Conservation (phyloP, 1,140 invertebrate genomes). For the Penaeus indicus region DNA sequence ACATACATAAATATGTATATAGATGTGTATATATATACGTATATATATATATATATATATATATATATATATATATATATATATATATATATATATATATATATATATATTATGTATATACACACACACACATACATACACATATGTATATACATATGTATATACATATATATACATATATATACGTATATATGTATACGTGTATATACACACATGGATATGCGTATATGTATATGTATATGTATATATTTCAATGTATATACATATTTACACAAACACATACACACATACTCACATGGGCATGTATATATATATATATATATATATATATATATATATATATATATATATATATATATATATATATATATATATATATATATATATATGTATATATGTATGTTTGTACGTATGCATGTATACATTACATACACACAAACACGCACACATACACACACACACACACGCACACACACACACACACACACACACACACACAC, state of each 20-base stretch:
- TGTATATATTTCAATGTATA: not conserved
- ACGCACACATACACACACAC: too few species aligned
- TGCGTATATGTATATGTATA: slow-evolving; percentile 19
- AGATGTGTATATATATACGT: too few species aligned
- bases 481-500: not conserved
- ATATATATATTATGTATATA: too few species aligned
- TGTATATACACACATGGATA: not conserved
- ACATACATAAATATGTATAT: too few species aligned
- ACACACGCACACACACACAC: too few species aligned
- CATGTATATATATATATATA: slow-evolving; percentile 23
- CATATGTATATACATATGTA: too few species aligned
- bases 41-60: too few species aligned
- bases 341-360: too few species aligned
- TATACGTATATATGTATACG: not conserved
- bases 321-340: slow-evolving; percentile 29
- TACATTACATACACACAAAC: not conserved
- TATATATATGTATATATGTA: slow-evolving; percentile 24
- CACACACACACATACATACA: too few species aligned
- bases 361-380: too few species aligned
- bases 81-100: not conserved
- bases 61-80: not conserved
- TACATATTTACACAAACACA: not conserved
- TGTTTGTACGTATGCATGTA: slow-evolving; percentile 25
- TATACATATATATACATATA: too few species aligned
- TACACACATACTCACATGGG: not conserved